phyloP scores from a whole-genome alignment of 2,888 invertebrate species.

The Eupithecia pulchellata region DNA sequence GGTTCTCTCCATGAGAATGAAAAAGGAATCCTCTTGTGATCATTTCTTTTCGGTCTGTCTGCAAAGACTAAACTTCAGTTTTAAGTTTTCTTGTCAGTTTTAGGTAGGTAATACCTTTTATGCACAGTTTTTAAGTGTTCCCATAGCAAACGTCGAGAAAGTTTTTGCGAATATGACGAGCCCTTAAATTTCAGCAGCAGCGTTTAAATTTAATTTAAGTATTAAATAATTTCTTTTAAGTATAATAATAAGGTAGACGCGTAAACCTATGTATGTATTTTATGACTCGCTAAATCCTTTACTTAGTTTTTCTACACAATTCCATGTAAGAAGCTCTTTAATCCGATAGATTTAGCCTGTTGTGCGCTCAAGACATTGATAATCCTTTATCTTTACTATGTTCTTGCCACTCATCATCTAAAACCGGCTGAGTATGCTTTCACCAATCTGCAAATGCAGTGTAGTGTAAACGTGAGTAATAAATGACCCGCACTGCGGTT shows the following conservation, averaged over 20 bases:
- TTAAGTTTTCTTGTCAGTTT: too few relatives aligned
- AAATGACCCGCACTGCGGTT: constrained; percentile 32
- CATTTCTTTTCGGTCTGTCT: background rate
- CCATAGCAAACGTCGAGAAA: too few relatives aligned
- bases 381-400: background rate
- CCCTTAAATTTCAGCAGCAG: background rate
- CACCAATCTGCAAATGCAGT: constrained; percentile 26
- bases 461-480: constrained; percentile 20
- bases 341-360: background rate
- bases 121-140: too few relatives aligned
- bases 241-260: too few relatives aligned
- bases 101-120: too few relatives aligned
- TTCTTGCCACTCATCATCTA: constrained; percentile 22
- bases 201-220: too few relatives aligned
- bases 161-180: too few relatives aligned
- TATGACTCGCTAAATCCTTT: background rate
- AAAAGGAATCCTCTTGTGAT: background rate
- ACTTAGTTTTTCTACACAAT: background rate
- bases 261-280: too few relatives aligned
- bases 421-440: constrained; percentile 18
- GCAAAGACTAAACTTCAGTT: too few relatives aligned
- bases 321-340: background rate
- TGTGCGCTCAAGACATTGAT: background rate
- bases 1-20: background rate
- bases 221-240: too few relatives aligned